Base-by-base conservation (phyloP, 2,113 vertebrate genomes). In the Rhodinocichla rosea region DNA sequence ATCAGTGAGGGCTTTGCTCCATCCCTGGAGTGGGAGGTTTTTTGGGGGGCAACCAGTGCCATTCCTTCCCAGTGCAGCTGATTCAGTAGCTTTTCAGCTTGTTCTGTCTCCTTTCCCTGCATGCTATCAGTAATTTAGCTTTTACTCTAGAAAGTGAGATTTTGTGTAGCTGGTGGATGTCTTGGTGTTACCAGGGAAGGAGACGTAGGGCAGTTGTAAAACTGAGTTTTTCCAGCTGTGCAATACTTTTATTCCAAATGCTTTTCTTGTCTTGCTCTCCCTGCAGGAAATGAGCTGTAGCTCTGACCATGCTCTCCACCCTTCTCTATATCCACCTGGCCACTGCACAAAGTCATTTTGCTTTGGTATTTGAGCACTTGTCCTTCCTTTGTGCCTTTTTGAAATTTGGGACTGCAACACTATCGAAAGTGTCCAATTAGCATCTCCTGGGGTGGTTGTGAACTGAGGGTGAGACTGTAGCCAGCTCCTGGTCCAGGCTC, bases 371-470 rank as follows among this genome's bases (percentile, higher is more conserved):
- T 35, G 10, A 85, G 19, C 15, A 26, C 28, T 87, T 65, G 12
- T 69, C 76, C 35, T 62, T 73, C 12, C 27, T 75, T 52, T 73
- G 33, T 64, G 24, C 14, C 1, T 52, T 64, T 90, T 55, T 37
- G 8, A 71, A 64, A 33, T 59, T 10, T 76, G 16, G 14, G 17
- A 16, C 13, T 47, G 59, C 28, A 60, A 1, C 22, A 42, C n/a
- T n/a, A 7, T 12, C 0, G 0, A 9, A 15, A 35, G 44, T 35
- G 16, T 57, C n/a, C 10, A 20, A 4, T 62, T n/a, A 55, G 16
- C n/a, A 37, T 64, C 15, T 75, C 65, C n/a, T 42, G 5, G 13
- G 30, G 50, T 42, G 47, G 10, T 56, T 81, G 35, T 50, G 60
- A 73, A 17, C n/a, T 81, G 6, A 21, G 9, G 28, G 28, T 18